phyloP scores from a whole-genome alignment of 2,888 invertebrate species.

The Eurytoma adleriae region DNA sequence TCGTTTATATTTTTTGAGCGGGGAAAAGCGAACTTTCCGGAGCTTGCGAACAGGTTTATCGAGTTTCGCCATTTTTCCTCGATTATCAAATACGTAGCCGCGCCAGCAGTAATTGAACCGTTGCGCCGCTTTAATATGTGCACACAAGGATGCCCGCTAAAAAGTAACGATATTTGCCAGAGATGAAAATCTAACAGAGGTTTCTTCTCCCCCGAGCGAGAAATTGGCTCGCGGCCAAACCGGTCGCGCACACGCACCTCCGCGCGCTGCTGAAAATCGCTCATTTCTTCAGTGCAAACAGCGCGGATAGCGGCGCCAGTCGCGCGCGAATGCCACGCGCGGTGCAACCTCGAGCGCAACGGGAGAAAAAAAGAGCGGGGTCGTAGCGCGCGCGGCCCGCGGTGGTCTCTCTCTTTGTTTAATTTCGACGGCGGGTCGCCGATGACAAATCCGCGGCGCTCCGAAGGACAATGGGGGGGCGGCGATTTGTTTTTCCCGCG shows the following conservation, averaged over 20 bases:
- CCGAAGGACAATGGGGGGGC: slow-evolving; percentile 4
- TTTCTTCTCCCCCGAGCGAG: not conserved
- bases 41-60: too few relatives aligned
- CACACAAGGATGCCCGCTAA: not conserved
- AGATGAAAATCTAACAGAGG: slow-evolving; percentile 5
- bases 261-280: not conserved
- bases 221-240: slow-evolving; percentile 1
- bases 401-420: not conserved
- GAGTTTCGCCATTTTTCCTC: too few relatives aligned
- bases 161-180: not conserved
- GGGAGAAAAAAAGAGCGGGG: not conserved
- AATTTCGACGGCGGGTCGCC: not conserved
- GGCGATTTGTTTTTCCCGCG: slow-evolving; percentile 18
- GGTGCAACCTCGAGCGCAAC: not conserved
- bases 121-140: too few relatives aligned
- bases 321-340: not conserved
- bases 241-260: not conserved
- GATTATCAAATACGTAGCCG: too few relatives aligned
- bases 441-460: not conserved
- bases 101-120: too few relatives aligned
- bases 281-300: slow-evolving; percentile 27
- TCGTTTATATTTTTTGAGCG: too few relatives aligned
- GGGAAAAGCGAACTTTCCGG: too few relatives aligned
- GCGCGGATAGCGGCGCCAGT: not conserved
- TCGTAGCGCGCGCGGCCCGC: too few relatives aligned